Percentiles rank a stretch among this genome's conserved stretches.
Evolutionary conservation across 23 tunicate species (phyloP).

Genomic region (Clavelina lepadiformis): DNA sequence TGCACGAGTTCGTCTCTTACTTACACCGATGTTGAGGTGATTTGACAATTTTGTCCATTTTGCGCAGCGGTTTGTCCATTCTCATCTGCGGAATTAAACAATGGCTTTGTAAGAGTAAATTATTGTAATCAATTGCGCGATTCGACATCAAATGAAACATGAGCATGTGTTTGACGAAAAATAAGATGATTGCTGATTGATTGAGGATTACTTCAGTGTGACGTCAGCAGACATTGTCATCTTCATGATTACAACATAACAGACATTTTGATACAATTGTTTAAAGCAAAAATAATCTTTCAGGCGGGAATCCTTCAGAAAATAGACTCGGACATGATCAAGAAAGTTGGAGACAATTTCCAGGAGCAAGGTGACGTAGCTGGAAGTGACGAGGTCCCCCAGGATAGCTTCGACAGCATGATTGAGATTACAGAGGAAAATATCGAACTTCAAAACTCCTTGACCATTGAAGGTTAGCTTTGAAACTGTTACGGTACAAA

Average conservation of each 20-base stretch:
- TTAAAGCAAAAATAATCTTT: neutral
- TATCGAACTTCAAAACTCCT: conserved; percentile 2
- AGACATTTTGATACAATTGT: too few relatives aligned
- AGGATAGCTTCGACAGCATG: conserved; percentile 15
- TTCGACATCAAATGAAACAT: too few relatives aligned
- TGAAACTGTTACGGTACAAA: neutral
- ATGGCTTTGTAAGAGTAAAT: neutral
- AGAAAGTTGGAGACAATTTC: too few relatives aligned
- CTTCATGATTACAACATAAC: too few relatives aligned
- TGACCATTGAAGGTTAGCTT: conserved; percentile 5
- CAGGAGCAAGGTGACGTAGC: too few relatives aligned
- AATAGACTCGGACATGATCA: too few relatives aligned
- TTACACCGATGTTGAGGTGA: conserved; percentile 33
- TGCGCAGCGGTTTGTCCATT: neutral
- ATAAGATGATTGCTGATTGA: too few relatives aligned
- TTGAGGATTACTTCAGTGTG: too few relatives aligned
- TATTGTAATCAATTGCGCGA: too few relatives aligned
- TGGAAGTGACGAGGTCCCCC: neutral
- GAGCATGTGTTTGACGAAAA: too few relatives aligned
- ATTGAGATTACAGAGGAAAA: conserved; percentile 28
- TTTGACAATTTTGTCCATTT: too few relatives aligned
- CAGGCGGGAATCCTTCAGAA: neutral
- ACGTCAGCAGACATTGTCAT: too few relatives aligned
- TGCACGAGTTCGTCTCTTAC: neutral
- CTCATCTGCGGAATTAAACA: neutral